These are phyloP conservation scores for Vidua chalybeata DNA, from an alignment of 2,113 vertebrate species.

Conservation along the genomic window DNA sequence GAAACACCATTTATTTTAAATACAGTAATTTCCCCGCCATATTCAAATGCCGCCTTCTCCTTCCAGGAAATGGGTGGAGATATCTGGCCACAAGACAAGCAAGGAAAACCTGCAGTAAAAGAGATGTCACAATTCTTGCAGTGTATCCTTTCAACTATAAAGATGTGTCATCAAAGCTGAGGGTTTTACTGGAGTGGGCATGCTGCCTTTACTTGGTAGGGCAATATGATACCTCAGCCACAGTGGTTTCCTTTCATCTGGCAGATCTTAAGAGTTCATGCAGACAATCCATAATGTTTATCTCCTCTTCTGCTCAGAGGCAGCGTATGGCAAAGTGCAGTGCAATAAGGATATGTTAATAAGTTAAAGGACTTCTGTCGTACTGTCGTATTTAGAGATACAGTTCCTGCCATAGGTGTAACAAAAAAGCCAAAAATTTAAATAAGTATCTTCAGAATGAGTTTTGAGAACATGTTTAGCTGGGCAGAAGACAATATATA, in stretches of 20 bases:
- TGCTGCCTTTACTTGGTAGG: not conserved
- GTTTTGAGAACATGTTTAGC: not conserved
- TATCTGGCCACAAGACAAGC: not conserved
- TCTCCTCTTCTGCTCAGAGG: not conserved
- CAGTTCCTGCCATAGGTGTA: not conserved
- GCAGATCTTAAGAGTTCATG: not conserved
- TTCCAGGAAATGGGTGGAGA: not conserved
- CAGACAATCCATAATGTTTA: not conserved
- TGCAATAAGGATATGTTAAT: not conserved
- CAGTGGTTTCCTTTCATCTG: not conserved
- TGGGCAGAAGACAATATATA: not conserved
- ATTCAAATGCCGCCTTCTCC: not conserved
- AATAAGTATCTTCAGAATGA: not conserved
- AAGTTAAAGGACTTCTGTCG: not conserved
- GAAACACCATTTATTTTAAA: not conserved
- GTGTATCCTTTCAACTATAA: not conserved
- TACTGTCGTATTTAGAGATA: not conserved
- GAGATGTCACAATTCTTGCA: not conserved
- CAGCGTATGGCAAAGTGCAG: not conserved
- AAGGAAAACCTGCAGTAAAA: not conserved
- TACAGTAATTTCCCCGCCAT: not conserved
- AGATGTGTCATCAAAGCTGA: not conserved
- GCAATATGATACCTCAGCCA: not conserved
- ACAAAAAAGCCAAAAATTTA: not conserved
- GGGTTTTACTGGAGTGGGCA: not conserved